Evolutionary conservation across 2,113 vertebrate species (phyloP).

Genomic region (Phocoena phocoena): DNA sequence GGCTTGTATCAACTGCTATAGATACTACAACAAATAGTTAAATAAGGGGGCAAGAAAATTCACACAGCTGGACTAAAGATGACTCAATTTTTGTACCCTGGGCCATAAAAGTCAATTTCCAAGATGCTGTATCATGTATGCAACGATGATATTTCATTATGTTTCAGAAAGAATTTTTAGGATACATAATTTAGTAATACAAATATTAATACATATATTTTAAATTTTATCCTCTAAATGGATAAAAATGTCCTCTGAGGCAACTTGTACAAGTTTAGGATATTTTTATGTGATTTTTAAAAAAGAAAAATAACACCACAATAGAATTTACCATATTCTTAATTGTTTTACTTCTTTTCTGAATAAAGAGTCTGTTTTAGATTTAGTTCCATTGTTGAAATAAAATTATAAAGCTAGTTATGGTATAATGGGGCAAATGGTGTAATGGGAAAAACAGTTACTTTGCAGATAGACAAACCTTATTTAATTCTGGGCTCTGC

Average conservation of each 20-base stretch:
- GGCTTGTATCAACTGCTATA: not conserved
- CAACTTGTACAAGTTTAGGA: not conserved
- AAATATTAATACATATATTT: conserved; percentile 57
- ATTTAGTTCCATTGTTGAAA: conserved; percentile 55
- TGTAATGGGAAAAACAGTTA: conserved; percentile 27
- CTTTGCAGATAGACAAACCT: not conserved
- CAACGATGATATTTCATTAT: conserved; percentile 22
- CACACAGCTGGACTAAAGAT: conserved; percentile 6
- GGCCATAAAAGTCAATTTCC: conserved; percentile 37
- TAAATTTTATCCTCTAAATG: conserved; percentile 52
- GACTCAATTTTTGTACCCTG: not conserved
- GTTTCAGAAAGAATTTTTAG: conserved; percentile 53
- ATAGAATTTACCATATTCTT: conserved; percentile 16
- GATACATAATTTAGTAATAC: not conserved
- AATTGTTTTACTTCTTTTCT: conserved; percentile 19
- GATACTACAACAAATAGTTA: conserved; percentile 13
- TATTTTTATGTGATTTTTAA: not conserved
- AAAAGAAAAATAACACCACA: conserved; percentile 24
- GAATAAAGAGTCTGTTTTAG: conserved; percentile 47
- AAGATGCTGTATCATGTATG: conserved; percentile 9
- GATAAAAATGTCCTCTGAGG: conserved; percentile 33
- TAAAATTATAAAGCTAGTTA: conserved; percentile 43
- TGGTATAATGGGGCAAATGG: not conserved
- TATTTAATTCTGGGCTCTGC: conserved; percentile 36
- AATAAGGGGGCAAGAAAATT: conserved; percentile 23